A percentile compares a stretch with the other conserved stretches of the same genome.
These are phyloP conservation scores for Dasysyrphus albostriatus DNA, from an alignment of 2,888 invertebrate genomes.

Conservation along the genomic window DNA sequence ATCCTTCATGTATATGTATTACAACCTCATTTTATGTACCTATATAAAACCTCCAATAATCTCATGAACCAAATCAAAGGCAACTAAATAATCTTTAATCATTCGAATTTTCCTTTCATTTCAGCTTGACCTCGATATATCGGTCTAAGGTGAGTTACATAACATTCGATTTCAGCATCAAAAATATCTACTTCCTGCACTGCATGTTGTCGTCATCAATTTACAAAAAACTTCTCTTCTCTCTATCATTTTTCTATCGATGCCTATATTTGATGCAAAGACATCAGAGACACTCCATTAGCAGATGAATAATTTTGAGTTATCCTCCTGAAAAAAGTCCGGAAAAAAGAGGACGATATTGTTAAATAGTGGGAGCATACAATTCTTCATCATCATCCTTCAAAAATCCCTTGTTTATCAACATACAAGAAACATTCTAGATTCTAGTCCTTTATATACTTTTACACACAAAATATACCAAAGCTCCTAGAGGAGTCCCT, in stretches of 20 bases:
- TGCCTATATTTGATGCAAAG: constrained; percentile 1
- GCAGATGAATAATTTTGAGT: constrained; percentile 65
- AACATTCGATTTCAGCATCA: background rate
- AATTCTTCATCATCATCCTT: background rate
- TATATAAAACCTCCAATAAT: background rate
- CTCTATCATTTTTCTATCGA: constrained; percentile 50
- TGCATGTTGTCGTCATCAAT: constrained; percentile 58
- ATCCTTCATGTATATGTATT: no score
- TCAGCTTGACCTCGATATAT: constrained; percentile 67
- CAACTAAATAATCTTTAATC: background rate
- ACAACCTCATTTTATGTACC: no score
- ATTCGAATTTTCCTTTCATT: constrained; percentile 33
- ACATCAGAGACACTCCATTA: constrained; percentile 57
- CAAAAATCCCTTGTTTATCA: background rate
- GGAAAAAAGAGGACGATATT: constrained; percentile 1
- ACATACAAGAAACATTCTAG: background rate
- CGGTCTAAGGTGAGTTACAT: constrained; percentile 63
- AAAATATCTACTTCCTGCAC: constrained; percentile 6
- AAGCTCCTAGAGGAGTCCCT: background rate
- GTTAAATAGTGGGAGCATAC: background rate
- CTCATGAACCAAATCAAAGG: background rate
- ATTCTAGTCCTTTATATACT: background rate
- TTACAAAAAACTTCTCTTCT: constrained; percentile 15
- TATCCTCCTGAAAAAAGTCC: constrained; percentile 16
- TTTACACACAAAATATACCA: background rate